phyloP scores from a whole-genome alignment of 2,797 vertebrate genomes.

The Phalloptychus januarius region DNA sequence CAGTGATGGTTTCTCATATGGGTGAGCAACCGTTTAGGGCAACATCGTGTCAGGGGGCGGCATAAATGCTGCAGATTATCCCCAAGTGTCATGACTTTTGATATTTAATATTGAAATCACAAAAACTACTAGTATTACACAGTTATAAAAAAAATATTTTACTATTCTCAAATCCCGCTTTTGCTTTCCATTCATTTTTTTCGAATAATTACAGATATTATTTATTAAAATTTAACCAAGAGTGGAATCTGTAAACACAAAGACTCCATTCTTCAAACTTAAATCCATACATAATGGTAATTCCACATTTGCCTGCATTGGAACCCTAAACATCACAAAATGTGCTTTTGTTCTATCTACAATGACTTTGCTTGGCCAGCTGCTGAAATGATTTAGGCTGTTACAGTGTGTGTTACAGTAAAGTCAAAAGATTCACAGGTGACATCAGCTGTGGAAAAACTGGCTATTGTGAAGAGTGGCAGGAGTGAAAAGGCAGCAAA shows the following conservation, averaged over 20 bases:
- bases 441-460: conserved; percentile 28
- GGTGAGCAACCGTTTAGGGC: no score
- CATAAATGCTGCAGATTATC: neutral
- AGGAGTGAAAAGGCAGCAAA: conserved; percentile 10
- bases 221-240: neutral
- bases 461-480: conserved; percentile 23
- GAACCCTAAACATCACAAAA: conserved; percentile 29
- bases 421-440: conserved; percentile 16
- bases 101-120: neutral
- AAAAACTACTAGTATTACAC: neutral
- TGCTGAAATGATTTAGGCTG: conserved; percentile 29
- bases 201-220: neutral
- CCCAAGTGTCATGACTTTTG: neutral
- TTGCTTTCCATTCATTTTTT: neutral
- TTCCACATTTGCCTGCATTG: neutral
- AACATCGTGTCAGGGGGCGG: no score
- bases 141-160: neutral
- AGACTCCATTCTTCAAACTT: neutral
- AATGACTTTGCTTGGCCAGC: neutral
- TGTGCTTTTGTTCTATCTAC: neutral
- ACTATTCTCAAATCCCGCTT: neutral
- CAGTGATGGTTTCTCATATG: neutral
- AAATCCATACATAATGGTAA: neutral
- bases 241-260: neutral
- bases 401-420: conserved; percentile 24